Percentiles rank a stretch among this genome's conserved stretches.
Conservation (phyloP, 2,888 invertebrate genomes). For the Mechanitis messenoides region DNA sequence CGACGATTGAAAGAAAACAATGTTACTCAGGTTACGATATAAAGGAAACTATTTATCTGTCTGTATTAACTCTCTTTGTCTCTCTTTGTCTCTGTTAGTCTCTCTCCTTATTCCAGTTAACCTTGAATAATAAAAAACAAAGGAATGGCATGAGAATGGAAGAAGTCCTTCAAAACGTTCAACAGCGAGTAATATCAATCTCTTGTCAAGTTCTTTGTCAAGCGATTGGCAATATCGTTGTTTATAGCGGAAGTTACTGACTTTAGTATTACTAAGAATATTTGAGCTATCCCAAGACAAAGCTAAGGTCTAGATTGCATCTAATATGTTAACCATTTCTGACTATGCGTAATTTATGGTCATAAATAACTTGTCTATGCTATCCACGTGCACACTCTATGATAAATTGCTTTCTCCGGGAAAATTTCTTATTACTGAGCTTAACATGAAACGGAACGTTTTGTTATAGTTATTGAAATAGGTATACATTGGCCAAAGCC, state of each 20-base stretch:
- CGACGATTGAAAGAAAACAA: too few species aligned
- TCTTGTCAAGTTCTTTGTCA: conserved; percentile 5
- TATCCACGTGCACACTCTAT: conserved; percentile 49
- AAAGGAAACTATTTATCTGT: too few species aligned
- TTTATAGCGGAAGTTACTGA: conserved; percentile 12
- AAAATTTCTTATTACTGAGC: conserved; percentile 29
- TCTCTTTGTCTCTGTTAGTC: neutral
- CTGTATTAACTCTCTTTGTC: too few species aligned
- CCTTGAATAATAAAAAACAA: too few species aligned
- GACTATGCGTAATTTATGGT: conserved; percentile 21
- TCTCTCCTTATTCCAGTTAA: too few species aligned
- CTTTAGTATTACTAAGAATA: conserved; percentile 6
- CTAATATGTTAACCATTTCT: conserved; percentile 38
- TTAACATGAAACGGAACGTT: conserved; percentile 24
- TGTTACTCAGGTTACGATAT: too few species aligned
- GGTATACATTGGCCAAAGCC: conserved; percentile 16
- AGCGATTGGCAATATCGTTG: conserved; percentile 9
- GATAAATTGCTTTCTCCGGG: conserved; percentile 40
- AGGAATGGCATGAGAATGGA: too few species aligned
- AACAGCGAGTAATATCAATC: too few species aligned
- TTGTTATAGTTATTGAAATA: conserved; percentile 26
- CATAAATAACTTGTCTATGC: conserved; percentile 46
- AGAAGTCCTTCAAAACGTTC: conserved; percentile 2
- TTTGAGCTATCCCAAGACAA: conserved; percentile 13
- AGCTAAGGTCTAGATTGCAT: conserved; percentile 39